Evolutionary conservation across 2,797 vertebrate species (phyloP), one percentile per base, ranked within the genome.

Genomic region (Euthynnus affinis): DNA sequence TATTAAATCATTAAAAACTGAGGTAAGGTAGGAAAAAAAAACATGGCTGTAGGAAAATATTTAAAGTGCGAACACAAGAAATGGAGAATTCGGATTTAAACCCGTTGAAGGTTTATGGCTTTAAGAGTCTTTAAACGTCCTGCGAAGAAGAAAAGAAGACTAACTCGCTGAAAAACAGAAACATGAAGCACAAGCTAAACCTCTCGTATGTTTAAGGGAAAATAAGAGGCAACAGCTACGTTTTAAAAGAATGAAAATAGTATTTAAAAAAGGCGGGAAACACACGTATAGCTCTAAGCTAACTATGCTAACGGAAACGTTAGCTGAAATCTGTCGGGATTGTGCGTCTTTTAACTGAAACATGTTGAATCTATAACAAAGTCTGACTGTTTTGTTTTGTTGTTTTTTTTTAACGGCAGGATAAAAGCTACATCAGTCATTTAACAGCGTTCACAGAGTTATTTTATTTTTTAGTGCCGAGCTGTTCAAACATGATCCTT

Each of bases 1-100:
- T 57, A 22, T 75, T 48, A 48, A 48, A 6, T 32, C 40, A 59
- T 76, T 66, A 22, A 78, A 78, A 81, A 76, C 49, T 66, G 72
- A 51, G 78, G 78, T 85, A 74, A 70, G 32, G 78, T 25, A 58
- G 63, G 71, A 73, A 57, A 72, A 27, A 27, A 48, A n/a, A 9
- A 5, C 62, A 80, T 68, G 85, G 79, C 82, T 76, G 88, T 76
- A 80, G 70, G 72, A 70, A 61, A 53, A 18, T 88, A 29, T 29
- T 29, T 48, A 90, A 91, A 88, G 88, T 92, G 91, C 89, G 55
- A 55, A 27, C 37, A 70, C 63, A 70, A 70, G 40, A 34, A 48
- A 37, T 22, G 60, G 29, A 52, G 72, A 40, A 12, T 1, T 34
- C 20, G 1, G 44, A 34, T 62, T 62, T 18, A 15, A 68, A 52